phyloP scores from a whole-genome alignment of 1,140 invertebrate species.

The Octopus sinensis region DNA sequence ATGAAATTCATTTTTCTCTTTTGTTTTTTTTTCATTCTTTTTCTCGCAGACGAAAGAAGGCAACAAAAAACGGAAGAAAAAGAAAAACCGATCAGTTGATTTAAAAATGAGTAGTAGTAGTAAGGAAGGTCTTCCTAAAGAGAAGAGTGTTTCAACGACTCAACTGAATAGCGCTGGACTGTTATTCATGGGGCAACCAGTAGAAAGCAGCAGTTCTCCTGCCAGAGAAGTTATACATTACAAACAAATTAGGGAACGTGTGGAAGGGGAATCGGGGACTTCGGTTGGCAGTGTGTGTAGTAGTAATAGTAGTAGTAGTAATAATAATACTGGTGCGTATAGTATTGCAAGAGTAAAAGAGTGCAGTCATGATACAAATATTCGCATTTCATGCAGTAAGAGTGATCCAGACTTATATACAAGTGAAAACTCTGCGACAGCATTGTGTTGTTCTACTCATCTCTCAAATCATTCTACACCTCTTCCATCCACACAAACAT shows the following conservation, averaged over 20 bases:
- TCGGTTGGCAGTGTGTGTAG: too few species aligned
- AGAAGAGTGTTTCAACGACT: background rate
- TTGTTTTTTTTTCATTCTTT: background rate
- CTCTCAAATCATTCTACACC: too few species aligned
- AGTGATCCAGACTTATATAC: background rate
- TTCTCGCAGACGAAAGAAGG: background rate
- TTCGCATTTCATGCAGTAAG: background rate
- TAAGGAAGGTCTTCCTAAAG: background rate
- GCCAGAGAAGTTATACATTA: too few species aligned
- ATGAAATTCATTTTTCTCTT: background rate
- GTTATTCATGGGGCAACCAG: background rate
- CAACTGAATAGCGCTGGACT: background rate
- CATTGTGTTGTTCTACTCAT: too few species aligned
- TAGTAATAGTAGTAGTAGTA: too few species aligned
- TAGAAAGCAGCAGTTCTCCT: background rate
- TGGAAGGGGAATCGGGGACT: too few species aligned
- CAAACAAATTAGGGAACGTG: too few species aligned
- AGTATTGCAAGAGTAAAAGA: too few species aligned
- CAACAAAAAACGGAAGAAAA: background rate
- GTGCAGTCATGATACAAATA: too few species aligned
- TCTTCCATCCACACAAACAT: too few species aligned
- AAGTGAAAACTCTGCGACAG: too few species aligned
- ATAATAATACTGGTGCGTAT: too few species aligned
- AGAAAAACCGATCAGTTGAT: slow-evolving; percentile 3
- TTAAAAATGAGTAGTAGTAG: background rate